A percentile compares a stretch with the other conserved stretches of the same genome.
Conservation (phyloP, 1,140 invertebrate species). For the Eupristina koningsbergeri region DNA sequence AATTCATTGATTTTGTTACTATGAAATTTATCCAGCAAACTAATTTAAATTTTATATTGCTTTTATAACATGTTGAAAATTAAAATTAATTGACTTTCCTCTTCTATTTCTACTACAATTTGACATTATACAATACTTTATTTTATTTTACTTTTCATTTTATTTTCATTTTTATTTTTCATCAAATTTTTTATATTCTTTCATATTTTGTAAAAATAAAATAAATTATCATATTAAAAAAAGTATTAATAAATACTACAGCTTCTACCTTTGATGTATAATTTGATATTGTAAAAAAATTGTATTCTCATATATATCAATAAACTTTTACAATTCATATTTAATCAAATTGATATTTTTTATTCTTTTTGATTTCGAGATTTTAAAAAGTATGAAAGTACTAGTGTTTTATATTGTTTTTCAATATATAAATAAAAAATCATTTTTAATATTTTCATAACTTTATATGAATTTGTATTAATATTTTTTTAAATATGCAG, state of each 20-base stretch:
- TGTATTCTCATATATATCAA: not conserved
- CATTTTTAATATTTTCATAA: too few relatives aligned
- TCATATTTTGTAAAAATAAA: too few relatives aligned
- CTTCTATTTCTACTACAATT: not conserved
- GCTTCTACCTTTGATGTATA: not conserved
- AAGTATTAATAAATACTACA: too few relatives aligned
- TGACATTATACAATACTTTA: not conserved
- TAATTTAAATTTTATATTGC: not conserved
- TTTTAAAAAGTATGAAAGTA: too few relatives aligned
- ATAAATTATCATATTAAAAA: too few relatives aligned
- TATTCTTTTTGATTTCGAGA: too few relatives aligned
- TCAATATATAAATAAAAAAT: too few relatives aligned
- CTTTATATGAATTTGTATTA: too few relatives aligned
- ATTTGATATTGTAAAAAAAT: not conserved
- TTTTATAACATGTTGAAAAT: not conserved
- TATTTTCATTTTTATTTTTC: not conserved
- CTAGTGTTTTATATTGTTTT: too few relatives aligned
- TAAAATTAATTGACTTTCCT: constrained; percentile 3
- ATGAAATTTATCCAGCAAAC: not conserved
- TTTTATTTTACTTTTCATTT: not conserved
- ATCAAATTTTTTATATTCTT: not conserved
- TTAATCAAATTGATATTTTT: too few relatives aligned
- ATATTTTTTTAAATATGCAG: too few relatives aligned
- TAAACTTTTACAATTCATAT: too few relatives aligned
- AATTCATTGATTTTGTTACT: not conserved